A percentile compares a stretch with the other conserved stretches of the same genome.
phyloP scores from a whole-genome alignment of 2,888 invertebrate species.

The Agrilus mali region DNA sequence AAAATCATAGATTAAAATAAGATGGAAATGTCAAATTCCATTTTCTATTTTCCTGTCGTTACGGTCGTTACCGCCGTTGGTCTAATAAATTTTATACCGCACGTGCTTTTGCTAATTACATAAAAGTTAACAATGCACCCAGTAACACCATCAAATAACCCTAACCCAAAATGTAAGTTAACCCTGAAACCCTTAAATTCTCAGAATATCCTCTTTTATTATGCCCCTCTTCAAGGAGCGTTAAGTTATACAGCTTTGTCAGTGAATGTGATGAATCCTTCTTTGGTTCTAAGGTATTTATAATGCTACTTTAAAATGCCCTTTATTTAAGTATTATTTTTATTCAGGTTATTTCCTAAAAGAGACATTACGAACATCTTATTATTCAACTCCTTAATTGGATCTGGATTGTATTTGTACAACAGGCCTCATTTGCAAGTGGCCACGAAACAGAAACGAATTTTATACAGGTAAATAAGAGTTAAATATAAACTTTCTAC shows the following conservation, averaged over 20 bases:
- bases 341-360: constrained; percentile 53
- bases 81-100: no score
- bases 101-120: no score
- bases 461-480: constrained; percentile 49
- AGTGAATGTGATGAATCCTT: constrained; percentile 75
- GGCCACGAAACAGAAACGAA: constrained; percentile 47
- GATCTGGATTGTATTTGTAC: constrained; percentile 74
- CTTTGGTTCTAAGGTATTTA: constrained; percentile 53
- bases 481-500: no score
- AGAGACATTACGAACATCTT: constrained; percentile 71
- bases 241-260: constrained; percentile 67
- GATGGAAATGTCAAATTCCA: no score
- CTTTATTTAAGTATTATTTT: neutral
- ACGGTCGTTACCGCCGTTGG: no score
- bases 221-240: constrained; percentile 63
- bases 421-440: constrained; percentile 62
- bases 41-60: no score
- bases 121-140: no score
- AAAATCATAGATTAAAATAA: no score
- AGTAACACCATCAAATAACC: no score
- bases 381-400: constrained; percentile 66
- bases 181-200: constrained; percentile 54
- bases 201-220: constrained; percentile 61
- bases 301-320: constrained; percentile 6
- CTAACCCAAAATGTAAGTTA: no score